Conservation (phyloP, 1,140 invertebrate species). For the Ptiloglossa arizonensis region DNA sequence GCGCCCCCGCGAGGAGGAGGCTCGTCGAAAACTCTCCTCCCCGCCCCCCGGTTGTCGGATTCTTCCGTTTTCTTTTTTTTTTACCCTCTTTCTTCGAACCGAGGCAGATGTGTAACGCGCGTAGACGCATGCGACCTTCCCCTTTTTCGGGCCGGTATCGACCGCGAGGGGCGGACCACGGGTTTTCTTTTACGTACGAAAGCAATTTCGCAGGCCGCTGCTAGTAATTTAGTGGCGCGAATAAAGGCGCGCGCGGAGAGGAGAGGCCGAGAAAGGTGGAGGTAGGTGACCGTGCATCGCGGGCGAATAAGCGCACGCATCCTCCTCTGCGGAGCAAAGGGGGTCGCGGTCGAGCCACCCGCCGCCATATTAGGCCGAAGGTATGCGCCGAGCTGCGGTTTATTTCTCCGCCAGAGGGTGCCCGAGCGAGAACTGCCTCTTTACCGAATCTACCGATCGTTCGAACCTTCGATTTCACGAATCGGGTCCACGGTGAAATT, state of each 20-base stretch:
- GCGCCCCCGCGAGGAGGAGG: too few relatives aligned
- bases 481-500: too few relatives aligned
- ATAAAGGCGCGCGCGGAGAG: constrained; percentile 38
- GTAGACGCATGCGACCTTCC: constrained; percentile 50
- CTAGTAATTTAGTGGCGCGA: constrained; percentile 70
- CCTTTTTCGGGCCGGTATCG: constrained; percentile 54
- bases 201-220: constrained; percentile 69
- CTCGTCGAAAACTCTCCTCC: not conserved
- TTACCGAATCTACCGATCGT: too few relatives aligned
- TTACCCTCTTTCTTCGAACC: not conserved
- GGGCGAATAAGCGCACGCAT: constrained; percentile 37
- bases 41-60: too few relatives aligned
- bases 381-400: not conserved
- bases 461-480: too few relatives aligned
- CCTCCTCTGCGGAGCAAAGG: constrained; percentile 27
- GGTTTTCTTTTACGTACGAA: constrained; percentile 70
- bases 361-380: not conserved
- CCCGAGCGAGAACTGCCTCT: too few relatives aligned
- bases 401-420: too few relatives aligned
- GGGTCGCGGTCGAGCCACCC: not conserved
- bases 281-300: not conserved
- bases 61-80: not conserved
- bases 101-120: not conserved
- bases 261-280: not conserved
- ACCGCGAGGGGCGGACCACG: constrained; percentile 55